Conservation (phyloP, 2,797 vertebrate genomes). For the Pangasius krempfi region DNA sequence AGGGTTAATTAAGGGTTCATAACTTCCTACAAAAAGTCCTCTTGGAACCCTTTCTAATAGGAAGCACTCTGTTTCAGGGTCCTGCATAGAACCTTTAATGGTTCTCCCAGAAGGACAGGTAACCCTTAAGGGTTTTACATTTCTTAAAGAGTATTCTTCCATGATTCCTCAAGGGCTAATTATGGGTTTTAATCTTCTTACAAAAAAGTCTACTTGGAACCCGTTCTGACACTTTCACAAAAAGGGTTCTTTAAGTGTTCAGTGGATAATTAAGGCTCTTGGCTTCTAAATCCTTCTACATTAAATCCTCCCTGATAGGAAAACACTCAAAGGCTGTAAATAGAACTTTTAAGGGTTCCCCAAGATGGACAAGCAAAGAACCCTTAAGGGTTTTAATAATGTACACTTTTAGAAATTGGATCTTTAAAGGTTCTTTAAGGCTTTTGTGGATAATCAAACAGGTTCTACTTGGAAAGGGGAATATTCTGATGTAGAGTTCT, state of each 20-base stretch:
- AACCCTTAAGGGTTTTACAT: background rate
- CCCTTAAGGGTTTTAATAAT: background rate
- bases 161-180: background rate
- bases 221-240: background rate
- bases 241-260: background rate
- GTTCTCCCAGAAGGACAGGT: background rate
- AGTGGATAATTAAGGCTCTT: background rate
- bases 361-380: background rate
- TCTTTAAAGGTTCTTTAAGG: background rate
- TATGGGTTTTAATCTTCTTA: background rate
- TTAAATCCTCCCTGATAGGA: background rate
- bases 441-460: background rate
- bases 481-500: background rate
- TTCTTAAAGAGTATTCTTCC: background rate
- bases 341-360: background rate
- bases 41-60: background rate
- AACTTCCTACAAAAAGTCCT: background rate
- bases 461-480: background rate
- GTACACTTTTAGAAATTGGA: background rate
- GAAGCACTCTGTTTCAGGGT: background rate
- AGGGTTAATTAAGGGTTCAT: background rate
- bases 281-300: background rate
- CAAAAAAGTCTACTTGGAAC: background rate
- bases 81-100: background rate
- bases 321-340: background rate